These are phyloP conservation scores for Cerceris ruficornis DNA, from an alignment of 2,888 invertebrate genomes.

Conservation along the genomic window DNA sequence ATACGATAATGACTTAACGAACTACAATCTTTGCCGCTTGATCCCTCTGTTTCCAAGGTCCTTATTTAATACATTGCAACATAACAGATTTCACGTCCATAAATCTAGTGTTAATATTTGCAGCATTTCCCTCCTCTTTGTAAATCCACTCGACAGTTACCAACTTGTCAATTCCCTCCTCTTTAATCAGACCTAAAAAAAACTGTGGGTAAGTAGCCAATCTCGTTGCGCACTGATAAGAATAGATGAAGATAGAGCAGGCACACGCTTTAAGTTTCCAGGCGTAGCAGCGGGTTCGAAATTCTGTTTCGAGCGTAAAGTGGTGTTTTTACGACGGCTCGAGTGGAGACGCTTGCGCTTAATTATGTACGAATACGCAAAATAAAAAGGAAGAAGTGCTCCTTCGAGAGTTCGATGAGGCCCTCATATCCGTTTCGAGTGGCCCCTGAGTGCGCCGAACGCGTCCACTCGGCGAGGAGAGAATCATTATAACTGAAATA, in stretches of 20 bases:
- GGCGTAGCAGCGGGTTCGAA: constrained; percentile 1
- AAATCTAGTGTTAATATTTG: too few relatives aligned
- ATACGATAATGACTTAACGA: too few relatives aligned
- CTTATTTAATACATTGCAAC: too few relatives aligned
- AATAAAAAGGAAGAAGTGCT: constrained; percentile 32
- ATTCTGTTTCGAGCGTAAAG: constrained; percentile 12
- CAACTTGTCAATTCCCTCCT: too few relatives aligned
- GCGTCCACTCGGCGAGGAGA: constrained; percentile 37
- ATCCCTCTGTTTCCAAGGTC: too few relatives aligned
- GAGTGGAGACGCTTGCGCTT: constrained; percentile 23
- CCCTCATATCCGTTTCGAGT: constrained; percentile 43
- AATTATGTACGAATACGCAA: constrained; percentile 47
- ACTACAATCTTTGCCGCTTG: too few relatives aligned
- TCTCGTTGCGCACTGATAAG: not conserved
- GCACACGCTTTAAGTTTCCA: not conserved
- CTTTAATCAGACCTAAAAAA: too few relatives aligned
- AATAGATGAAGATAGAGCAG: constrained; percentile 44
- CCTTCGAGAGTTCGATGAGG: constrained; percentile 30
- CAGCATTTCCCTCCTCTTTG: too few relatives aligned
- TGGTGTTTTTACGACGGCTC: constrained; percentile 14
- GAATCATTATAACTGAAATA: constrained; percentile 51
- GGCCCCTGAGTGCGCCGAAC: constrained; percentile 38
- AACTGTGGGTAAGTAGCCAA: too few relatives aligned
- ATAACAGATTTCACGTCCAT: too few relatives aligned
- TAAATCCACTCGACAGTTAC: too few relatives aligned